Base-by-base conservation (phyloP, 2,888 invertebrate species). In the Argyresthia goedartella region DNA sequence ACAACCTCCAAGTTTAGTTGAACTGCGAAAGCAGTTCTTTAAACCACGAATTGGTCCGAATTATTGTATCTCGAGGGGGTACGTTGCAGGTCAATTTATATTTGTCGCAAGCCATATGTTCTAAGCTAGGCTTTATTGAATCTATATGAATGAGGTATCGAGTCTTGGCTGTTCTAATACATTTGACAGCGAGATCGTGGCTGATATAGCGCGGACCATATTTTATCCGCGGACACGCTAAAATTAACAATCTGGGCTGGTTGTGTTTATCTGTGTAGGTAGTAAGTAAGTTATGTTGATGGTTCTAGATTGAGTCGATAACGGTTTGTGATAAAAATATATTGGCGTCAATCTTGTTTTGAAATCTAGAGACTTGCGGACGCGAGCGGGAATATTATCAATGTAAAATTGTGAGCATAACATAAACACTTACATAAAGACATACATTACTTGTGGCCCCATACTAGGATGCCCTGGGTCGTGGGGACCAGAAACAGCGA, bases 141-240 rank as follows among this genome's bases (percentile, higher is more conserved):
- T 44, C 50, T 43, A 50, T 50, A 44, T 35, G 50, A 50, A 50
- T 50, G 50, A 50, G 50, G 44, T 50, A 50, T 50, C 34, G 50
- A 50, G 15, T 50, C 34, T 43, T 44, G 33, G 50, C 44, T 50
- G 25, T 43, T 44, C 9, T 49, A 41, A 14, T 35, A n/a, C 43
- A 43, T 44, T 50, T 44, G 50, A 43, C 50, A 16, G 41, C 50
- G 25, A 15, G 50, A 50, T 50, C 50, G 50, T 50, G 50, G 41
- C 25, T 33, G 50, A 50, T 50, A 50, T 11, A n/a, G 41, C 9
- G 2, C 16, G 35, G 41, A n/a, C 50, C n/a, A 50, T 50, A 50
- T 50, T 50, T 50, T 50, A 50, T 16, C 16, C 8, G 25, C 3
- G 34, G 42, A 41, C 50, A 50, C 50, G 50, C 42, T 50, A 25